Evolutionary conservation across 2,888 invertebrate genomes (phyloP).

Genomic region (Drosophila sordidula): DNA sequence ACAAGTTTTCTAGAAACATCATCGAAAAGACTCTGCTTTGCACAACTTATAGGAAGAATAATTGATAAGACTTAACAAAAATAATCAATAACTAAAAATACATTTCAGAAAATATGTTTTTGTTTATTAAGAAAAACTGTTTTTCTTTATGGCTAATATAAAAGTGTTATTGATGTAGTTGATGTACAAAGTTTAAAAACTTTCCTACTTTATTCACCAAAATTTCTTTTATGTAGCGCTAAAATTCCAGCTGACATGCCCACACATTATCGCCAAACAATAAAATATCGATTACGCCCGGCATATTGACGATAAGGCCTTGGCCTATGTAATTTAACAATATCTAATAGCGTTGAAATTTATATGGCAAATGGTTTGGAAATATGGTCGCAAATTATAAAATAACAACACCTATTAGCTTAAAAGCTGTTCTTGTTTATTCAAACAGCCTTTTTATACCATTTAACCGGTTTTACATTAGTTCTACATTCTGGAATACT

Average conservation of each 20-base stretch:
- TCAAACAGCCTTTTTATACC: neutral
- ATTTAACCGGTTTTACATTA: neutral
- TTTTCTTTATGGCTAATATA: slow-evolving; percentile 10
- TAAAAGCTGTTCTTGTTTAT: neutral
- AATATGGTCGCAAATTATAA: slow-evolving; percentile 4
- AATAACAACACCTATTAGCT: neutral
- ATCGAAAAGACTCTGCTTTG: neutral
- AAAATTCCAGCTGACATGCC: slow-evolving; percentile 18
- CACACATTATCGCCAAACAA: slow-evolving; percentile 39
- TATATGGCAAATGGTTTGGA: slow-evolving; percentile 11
- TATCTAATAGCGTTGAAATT: slow-evolving; percentile 24
- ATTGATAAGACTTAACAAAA: slow-evolving; percentile 4
- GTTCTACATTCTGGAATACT: neutral
- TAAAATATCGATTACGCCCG: slow-evolving; percentile 38
- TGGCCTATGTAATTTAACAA: slow-evolving; percentile 44
- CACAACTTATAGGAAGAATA: slow-evolving; percentile 3
- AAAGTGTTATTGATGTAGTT: slow-evolving; percentile 30
- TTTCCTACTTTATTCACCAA: slow-evolving; percentile 12
- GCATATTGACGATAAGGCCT: slow-evolving; percentile 37
- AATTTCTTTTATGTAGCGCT: slow-evolving; percentile 22
- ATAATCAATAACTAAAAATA: slow-evolving; percentile 15
- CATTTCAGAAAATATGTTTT: slow-evolving; percentile 3
- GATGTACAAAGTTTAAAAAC: slow-evolving; percentile 18
- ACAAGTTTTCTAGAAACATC: slow-evolving; percentile 19
- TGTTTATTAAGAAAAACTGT: neutral